These are phyloP conservation scores for Synanthedon formicaeformis DNA, from an alignment of 2,888 invertebrate genomes.

Conservation along the genomic window DNA sequence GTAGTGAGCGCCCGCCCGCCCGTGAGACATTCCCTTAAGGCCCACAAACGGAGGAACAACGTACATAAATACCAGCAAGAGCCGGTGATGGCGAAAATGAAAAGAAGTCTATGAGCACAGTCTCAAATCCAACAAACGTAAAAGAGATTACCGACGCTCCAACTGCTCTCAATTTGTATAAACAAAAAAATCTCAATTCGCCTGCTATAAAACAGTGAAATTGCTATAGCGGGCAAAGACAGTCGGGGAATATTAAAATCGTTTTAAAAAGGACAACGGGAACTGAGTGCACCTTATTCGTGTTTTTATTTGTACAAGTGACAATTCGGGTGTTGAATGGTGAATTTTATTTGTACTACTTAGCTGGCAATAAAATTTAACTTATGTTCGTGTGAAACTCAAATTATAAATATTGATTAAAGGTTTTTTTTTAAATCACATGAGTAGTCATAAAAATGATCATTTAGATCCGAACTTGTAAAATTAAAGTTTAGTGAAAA, in stretches of 20 bases:
- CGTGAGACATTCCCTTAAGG: conserved; percentile 35
- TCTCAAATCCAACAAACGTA: conserved; percentile 63
- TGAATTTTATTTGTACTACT: too few relatives aligned
- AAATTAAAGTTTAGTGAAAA: too few relatives aligned
- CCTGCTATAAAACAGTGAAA: conserved; percentile 57
- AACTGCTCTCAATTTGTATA: conserved; percentile 64
- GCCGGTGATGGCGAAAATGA: conserved; percentile 52
- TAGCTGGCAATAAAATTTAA: too few relatives aligned
- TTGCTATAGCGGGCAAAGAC: conserved; percentile 58
- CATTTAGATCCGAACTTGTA: too few relatives aligned
- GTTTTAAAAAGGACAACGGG: conserved; percentile 54
- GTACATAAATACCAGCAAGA: conserved; percentile 33
- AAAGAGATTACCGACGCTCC: conserved; percentile 66
- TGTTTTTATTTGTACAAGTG: conserved; percentile 52
- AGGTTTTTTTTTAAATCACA: too few relatives aligned
- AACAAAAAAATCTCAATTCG: conserved; percentile 63
- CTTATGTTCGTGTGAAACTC: too few relatives aligned
- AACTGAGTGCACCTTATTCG: conserved; percentile 47
- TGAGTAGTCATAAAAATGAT: too few relatives aligned
- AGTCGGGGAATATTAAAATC: conserved; percentile 63
- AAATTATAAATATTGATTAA: too few relatives aligned
- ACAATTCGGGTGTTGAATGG: conserved; percentile 3
- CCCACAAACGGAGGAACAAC: conserved; percentile 6
- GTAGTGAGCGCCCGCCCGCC: conserved; percentile 42
- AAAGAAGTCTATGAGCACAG: conserved; percentile 39